phyloP scores from a whole-genome alignment of 2,888 invertebrate genomes.

The Caenorhabditis uteleia region DNA sequence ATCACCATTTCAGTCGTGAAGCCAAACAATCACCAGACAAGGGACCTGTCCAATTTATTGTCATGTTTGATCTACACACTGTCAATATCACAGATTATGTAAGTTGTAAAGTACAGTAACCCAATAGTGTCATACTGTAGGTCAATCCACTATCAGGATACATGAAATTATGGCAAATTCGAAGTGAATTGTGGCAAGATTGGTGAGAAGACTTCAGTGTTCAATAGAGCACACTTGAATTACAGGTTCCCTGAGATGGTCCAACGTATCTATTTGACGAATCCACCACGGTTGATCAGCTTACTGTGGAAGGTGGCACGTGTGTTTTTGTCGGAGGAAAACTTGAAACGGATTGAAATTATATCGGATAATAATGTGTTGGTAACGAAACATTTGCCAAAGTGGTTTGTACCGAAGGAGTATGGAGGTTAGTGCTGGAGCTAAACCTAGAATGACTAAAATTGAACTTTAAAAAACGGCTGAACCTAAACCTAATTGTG shows the following conservation, averaged over 20 bases:
- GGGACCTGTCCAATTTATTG: conserved; percentile 56
- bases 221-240: conserved; percentile 11
- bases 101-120: background rate
- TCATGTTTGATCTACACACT: conserved; percentile 50
- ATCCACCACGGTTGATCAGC: conserved; percentile 49
- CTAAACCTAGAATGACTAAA: too few species aligned
- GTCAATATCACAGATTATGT: conserved; percentile 55
- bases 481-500: too few species aligned
- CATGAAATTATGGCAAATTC: conserved; percentile 57
- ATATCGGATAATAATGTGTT: conserved; percentile 38
- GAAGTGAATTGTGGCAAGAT: conserved; percentile 56
- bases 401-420: conserved; percentile 49
- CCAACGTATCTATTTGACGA: conserved; percentile 50
- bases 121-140: conserved; percentile 12
- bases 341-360: conserved; percentile 49
- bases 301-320: conserved; percentile 51
- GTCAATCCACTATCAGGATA: conserved; percentile 56
- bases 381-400: conserved; percentile 40
- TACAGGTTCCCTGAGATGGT: conserved; percentile 58
- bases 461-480: too few species aligned
- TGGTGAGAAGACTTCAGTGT: conserved; percentile 21
- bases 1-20: conserved; percentile 38
- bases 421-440: conserved; percentile 41
- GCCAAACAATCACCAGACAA: conserved; percentile 43
- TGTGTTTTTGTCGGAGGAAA: conserved; percentile 51